Base-by-base conservation (phyloP, 2,113 vertebrate species). In the Ranitomeya variabilis region DNA sequence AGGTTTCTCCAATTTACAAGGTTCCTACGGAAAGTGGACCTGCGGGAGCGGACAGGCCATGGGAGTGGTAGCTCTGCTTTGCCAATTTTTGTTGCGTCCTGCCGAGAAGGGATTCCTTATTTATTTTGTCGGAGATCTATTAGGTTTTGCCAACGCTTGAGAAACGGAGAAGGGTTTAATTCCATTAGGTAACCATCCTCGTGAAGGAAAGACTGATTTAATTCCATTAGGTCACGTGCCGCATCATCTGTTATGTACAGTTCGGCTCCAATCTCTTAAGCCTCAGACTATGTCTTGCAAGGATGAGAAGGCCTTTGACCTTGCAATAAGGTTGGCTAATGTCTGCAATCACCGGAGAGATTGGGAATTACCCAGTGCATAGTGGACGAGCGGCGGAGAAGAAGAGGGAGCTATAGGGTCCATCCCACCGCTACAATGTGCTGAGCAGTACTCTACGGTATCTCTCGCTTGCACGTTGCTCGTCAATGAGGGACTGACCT, bases 301-400 rank as follows among this genome's bases (percentile, higher is more conserved):
- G 90, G 90, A 92, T 91, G 86, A 14, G 71, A 90, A 86, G 92
- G 92, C 90, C 91, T 9, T 67, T 93, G 96, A 95, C 95, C 95
- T 96, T 96, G 95, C 93, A 55, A 90, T 26, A 90, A 77, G 90
- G 51, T 62, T 80, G 90, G 91, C 90, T 16, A 6, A 90, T 14
- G 23, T 90, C 90, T 90, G 90, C 89, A 77, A 78, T 31, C 84
- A 86, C 89, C 89, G 0, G 15, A 13, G 90, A 87, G 88, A 90
- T 3, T 79, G 60, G 89, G 83, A 23, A 78, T 37, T 81, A 14
- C 89, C 78, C 87, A 3, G 89, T 91, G 89, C 51, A 4, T 69
- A 0, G 18, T 55, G 78, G 84, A 19, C 23, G 89, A 83, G 92
- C 91, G 90, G 91, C 90, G 71, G 91, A 90, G 90, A 81, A 88